Conservation (phyloP, 2,113 vertebrate genomes). For the Phasianus colchicus region DNA sequence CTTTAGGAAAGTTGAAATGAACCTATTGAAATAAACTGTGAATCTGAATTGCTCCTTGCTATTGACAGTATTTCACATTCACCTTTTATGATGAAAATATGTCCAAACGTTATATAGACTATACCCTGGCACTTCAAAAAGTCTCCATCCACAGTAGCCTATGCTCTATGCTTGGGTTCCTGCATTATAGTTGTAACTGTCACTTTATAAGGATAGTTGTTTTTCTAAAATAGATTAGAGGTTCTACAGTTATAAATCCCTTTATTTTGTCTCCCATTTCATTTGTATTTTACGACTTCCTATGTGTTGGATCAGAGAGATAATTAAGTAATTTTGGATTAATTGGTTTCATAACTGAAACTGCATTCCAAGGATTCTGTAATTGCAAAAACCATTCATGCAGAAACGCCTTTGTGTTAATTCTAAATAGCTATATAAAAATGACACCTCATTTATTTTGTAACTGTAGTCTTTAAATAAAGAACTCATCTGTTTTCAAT, state of each 20-base stretch:
- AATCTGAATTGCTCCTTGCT: background rate
- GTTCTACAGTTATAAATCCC: background rate
- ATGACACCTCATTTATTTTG: background rate
- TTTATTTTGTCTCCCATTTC: background rate
- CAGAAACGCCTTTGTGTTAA: conserved; percentile 48
- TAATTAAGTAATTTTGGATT: conserved; percentile 55
- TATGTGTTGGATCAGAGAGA: conserved; percentile 21
- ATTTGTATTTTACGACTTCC: background rate
- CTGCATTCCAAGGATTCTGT: conserved; percentile 46
- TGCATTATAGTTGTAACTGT: background rate
- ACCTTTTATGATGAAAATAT: background rate
- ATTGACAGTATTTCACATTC: background rate
- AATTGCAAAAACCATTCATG: conserved; percentile 48
- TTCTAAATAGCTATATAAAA: conserved; percentile 48
- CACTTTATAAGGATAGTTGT: background rate
- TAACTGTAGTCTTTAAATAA: conserved; percentile 27
- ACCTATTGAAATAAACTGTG: background rate
- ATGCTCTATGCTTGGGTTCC: background rate
- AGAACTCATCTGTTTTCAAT: background rate
- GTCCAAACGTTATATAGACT: background rate
- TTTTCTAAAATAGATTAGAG: background rate
- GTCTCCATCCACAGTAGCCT: background rate
- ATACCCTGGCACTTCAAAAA: background rate
- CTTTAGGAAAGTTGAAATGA: background rate
- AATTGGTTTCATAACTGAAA: conserved; percentile 59